These are phyloP conservation scores for Xestia xanthographa DNA, from an alignment of 2,888 invertebrate species.

Conservation along the genomic window DNA sequence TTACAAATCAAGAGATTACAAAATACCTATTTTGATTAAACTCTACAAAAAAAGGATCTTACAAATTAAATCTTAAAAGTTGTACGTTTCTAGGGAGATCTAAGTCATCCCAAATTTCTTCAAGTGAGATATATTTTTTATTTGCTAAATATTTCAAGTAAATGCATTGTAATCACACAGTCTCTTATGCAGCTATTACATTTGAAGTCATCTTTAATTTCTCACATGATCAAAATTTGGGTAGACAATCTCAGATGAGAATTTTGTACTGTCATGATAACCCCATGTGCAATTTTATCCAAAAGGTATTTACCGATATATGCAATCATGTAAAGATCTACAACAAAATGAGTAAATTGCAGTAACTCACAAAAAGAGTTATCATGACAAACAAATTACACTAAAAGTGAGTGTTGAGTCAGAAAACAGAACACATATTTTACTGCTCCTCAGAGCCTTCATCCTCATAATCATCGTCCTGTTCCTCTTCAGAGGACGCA, in stretches of 20 bases:
- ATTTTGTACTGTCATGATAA: constrained; percentile 86
- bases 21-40: constrained; percentile 86
- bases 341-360: constrained; percentile 73
- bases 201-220: constrained; percentile 68
- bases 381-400: constrained; percentile 88
- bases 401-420: constrained; percentile 83
- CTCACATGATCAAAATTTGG: constrained; percentile 86
- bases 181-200: constrained; percentile 51
- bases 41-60: constrained; percentile 88
- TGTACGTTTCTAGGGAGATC: constrained; percentile 89
- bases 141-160: constrained; percentile 77
- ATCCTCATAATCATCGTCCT: constrained; percentile 88
- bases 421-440: constrained; percentile 76
- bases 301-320: constrained; percentile 56
- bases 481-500: constrained; percentile 87
- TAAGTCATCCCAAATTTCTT: constrained; percentile 84
- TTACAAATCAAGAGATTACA: constrained; percentile 88
- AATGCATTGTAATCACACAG: constrained; percentile 81
- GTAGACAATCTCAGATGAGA: constrained; percentile 83
- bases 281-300: constrained; percentile 72
- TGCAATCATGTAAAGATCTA: constrained; percentile 70
- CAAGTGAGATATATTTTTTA: constrained; percentile 78
- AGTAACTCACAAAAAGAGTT: constrained; percentile 78
- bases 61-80: constrained; percentile 88
- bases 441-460: constrained; percentile 89